These are phyloP conservation scores for Iguana delicatissima DNA, from an alignment of 2,797 vertebrate species.

Conservation along the genomic window DNA sequence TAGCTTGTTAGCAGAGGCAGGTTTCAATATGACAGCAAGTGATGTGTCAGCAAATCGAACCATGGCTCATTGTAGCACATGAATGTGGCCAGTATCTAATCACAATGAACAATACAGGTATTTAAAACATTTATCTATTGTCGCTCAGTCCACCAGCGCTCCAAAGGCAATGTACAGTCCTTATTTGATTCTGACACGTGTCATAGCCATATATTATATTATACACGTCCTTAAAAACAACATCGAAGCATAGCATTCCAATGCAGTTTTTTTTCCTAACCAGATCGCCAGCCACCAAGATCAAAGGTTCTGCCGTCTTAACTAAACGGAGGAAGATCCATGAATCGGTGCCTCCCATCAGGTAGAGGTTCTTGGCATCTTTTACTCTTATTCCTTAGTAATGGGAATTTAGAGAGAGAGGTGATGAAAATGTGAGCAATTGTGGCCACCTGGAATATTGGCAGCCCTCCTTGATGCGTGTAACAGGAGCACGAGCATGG, in stretches of 20 bases:
- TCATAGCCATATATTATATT: neutral
- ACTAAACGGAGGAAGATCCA: constrained; percentile 44
- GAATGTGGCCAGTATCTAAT: neutral
- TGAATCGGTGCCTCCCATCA: constrained; percentile 39
- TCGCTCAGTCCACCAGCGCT: too few species aligned
- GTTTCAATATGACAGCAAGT: neutral
- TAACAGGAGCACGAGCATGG: accelerated
- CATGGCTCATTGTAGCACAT: neutral
- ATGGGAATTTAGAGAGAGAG: constrained; percentile 9
- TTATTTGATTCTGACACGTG: neutral
- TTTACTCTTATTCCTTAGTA: constrained; percentile 38
- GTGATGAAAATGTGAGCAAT: neutral
- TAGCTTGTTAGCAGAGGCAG: neutral
- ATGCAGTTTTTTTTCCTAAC: constrained; percentile 49
- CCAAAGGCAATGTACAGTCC: too few species aligned
- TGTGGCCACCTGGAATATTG: neutral
- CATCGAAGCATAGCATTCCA: constrained; percentile 44
- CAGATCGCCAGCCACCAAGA: constrained; percentile 28
- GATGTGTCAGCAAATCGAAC: neutral
- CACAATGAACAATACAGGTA: neutral
- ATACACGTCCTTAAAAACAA: constrained; percentile 43
- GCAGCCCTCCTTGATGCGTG: neutral
- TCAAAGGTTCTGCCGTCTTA: constrained; percentile 52
- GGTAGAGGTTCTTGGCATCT: constrained; percentile 40
- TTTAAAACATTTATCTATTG: too few species aligned